Evolutionary conservation across 2,888 invertebrate genomes (phyloP).

Genomic region (Acrocyrtus sp.): DNA sequence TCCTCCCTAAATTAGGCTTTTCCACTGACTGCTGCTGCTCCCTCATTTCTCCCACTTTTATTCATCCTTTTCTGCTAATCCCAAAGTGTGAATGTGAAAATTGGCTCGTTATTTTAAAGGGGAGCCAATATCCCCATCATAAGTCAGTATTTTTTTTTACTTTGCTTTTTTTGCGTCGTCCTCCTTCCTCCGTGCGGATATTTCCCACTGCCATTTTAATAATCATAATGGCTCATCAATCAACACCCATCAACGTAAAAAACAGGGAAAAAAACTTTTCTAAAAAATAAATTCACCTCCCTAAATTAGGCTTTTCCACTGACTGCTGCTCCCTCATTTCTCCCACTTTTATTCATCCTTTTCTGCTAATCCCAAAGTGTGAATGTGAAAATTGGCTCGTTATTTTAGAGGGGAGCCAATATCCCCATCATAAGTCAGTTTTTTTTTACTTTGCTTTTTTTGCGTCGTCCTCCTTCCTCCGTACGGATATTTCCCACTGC

Average conservation of each 20-base stretch:
- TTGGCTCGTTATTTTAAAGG: too few species aligned
- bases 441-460: background rate
- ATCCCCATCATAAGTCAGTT: too few species aligned
- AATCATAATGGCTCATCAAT: conserved; percentile 55
- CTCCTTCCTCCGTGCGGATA: too few species aligned
- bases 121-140: too few species aligned
- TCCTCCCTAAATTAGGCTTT: too few species aligned
- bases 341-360: background rate
- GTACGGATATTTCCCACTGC: background rate
- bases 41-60: background rate
- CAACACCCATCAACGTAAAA: conserved; percentile 39
- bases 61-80: background rate
- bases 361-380: background rate
- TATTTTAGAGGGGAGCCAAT: too few species aligned
- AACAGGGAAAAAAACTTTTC: conserved; percentile 11
- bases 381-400: background rate
- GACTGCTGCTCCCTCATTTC: background rate
- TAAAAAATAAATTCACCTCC: conserved; percentile 4
- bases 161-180: background rate
- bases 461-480: background rate
- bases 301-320: too few species aligned
- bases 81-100: background rate
- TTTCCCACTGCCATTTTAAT: conserved; percentile 31
- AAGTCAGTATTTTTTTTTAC: background rate
- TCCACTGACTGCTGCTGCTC: background rate